Evolutionary conservation across 2,113 vertebrate species (phyloP), one percentile per base, ranked within the genome.

Genomic region (Gadus chalcogrammus): DNA sequence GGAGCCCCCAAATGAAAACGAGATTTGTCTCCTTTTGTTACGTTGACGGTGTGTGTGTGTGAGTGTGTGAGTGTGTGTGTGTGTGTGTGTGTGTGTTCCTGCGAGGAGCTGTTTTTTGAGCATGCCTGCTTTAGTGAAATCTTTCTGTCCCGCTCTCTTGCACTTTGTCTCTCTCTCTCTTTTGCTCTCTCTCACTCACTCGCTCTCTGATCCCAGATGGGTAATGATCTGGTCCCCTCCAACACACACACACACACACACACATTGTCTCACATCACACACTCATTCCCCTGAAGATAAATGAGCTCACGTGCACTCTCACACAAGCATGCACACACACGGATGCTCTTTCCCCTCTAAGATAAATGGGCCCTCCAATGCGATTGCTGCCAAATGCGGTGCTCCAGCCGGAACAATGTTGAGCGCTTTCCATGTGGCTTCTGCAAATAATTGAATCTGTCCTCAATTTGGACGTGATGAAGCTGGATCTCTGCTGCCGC

Each of bases 11-110:
- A 90, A 92, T 91, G 90, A 91, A 92, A 91, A 91, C 91, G 90
- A 91, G 91, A 90, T 90, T 91, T 91, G 90, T 93, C 90, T 89
- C 74, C 84, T 91, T 93, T 91, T 72, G 90, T 91, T 92, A 91
- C 83, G 87, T 82, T 90, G 90, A 91, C 88, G 84, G 56, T 69
- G 71, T 74, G 70, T 66, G 59, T 64, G 71, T 31, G 69, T 64
- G 55, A 42, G 61, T 56, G 59, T 35, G 60, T 42, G 66, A 68
- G 73, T 65, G 20, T 68, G 61, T 15, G 63, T 65, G 65, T 68
- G 75, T 74, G 16, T 68, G 69, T 75, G 64, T 81, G 69, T 79
- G 74, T 68, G 75, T 74, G 16, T 68, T 18, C 22, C 15, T 53
- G 42, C 12, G 4, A n/a, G 22, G 22, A 20, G 28, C n/a, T 42